Evolutionary conservation across 2,888 invertebrate species (phyloP), one percentile per base, ranked within the genome.

Genomic region (Tupiocoris notatus): DNA sequence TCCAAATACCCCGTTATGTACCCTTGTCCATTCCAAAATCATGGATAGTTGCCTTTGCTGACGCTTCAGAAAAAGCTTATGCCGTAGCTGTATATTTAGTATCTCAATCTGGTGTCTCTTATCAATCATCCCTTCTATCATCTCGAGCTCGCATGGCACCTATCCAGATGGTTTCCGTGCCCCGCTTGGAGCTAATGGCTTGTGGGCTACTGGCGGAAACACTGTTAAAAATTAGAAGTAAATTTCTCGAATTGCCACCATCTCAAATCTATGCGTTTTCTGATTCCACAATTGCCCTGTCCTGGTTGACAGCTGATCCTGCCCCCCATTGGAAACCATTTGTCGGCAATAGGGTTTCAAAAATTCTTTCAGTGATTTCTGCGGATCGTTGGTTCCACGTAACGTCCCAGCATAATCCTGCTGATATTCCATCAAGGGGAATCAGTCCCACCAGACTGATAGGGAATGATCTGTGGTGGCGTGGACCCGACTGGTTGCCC

Each of bases 341-440:
- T 63, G 63, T 73, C 6, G 24, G 61, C 25, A 73, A 73, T 24
- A 23, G 63, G 21, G 62, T 73, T 6, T 1, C 63, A 9, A 62
- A 73, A 63, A 54, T 57, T 63, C 73, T 25, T 9, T 9, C 12
- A 2, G n/a, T 22, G 6, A 23, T 39, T 16, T 17, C 24, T 22
- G 17, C 18, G 9, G 22, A 22, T 17, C 2, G 20, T 6, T 73
- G 73, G 63, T 62, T 25, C 25, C 63, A 73, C 17, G 73, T 73
- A 39, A 17, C 9, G 7, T 23, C 64, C 2, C 0, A 24, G 16
- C n/a, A 62, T n/a, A 73, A 64, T n/a, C 39, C 64, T n/a, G 73
- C 63, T 2, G 64, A 73, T 18, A 17, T 64, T 6, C 25, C 39
- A 7, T 63, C 63, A 12, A 22, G 73, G 22, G 64, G 73, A 12